These are phyloP conservation scores for Lycaon pictus DNA, from an alignment of 2,113 vertebrate genomes.

Conservation along the genomic window DNA sequence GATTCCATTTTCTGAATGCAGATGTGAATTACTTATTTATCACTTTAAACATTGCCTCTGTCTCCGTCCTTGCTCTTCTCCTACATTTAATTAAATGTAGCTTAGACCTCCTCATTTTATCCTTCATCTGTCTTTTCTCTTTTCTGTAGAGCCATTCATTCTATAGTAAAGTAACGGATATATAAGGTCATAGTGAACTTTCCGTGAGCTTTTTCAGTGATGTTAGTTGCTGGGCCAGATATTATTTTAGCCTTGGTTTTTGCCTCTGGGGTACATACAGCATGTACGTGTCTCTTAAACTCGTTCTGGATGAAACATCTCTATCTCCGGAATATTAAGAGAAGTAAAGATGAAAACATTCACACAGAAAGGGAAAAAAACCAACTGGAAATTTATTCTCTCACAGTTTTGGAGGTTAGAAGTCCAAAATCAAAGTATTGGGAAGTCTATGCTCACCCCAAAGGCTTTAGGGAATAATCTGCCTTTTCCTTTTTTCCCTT, in stretches of 20 bases:
- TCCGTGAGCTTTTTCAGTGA: too few species aligned
- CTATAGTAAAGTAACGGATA: background rate
- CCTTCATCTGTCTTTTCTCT: background rate
- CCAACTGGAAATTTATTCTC: background rate
- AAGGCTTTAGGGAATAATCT: background rate
- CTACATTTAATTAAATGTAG: background rate
- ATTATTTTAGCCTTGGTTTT: background rate
- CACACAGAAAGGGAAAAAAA: background rate
- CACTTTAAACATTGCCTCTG: background rate
- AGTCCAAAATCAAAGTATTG: background rate
- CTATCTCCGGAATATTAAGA: background rate
- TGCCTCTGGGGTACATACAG: background rate
- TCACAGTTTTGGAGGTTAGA: background rate
- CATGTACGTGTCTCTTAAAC: background rate
- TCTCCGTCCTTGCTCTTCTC: background rate
- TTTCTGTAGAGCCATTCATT: background rate
- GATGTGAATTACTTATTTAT: background rate
- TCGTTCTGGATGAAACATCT: background rate
- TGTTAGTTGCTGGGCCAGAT: background rate
- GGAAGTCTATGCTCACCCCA: background rate
- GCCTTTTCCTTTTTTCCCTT: background rate
- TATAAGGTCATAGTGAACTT: background rate
- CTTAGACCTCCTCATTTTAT: background rate
- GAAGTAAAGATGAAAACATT: constrained; percentile 47
- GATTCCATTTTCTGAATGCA: constrained; percentile 16